Conservation (phyloP, 2,113 vertebrate genomes). For the Rhinopithecus roxellana region DNA sequence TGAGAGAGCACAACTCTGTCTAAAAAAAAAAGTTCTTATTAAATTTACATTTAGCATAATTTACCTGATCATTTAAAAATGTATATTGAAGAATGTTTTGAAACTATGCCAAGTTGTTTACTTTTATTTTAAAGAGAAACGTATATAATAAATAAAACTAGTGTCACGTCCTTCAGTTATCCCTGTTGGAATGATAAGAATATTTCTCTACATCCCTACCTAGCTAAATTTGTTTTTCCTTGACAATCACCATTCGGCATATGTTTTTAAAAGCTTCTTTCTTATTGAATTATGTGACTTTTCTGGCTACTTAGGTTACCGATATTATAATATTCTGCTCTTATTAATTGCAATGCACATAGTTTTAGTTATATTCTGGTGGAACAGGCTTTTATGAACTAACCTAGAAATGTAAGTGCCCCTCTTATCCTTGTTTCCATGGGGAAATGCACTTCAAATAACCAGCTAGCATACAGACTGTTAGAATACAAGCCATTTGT, state of each 20-base stretch:
- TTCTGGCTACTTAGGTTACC: not conserved
- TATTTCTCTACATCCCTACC: not conserved
- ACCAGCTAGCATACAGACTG: not conserved
- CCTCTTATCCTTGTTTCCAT: conserved; percentile 59
- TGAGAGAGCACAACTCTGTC: no score
- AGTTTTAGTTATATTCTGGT: not conserved
- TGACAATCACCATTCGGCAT: not conserved
- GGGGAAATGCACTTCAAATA: conserved; percentile 47
- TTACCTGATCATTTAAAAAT: not conserved
- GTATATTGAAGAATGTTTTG: conserved; percentile 9
- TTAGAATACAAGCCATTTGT: not conserved
- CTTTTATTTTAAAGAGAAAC: conserved; percentile 26
- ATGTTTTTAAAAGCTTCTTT: not conserved
- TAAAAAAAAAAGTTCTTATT: not conserved
- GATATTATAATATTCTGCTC: not conserved
- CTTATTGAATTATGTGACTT: conserved; percentile 5
- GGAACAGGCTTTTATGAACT: conserved; percentile 22
- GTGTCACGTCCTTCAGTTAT: not conserved
- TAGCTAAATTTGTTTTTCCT: conserved; percentile 4
- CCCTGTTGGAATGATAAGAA: not conserved
- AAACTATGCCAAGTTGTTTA: not conserved
- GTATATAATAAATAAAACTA: not conserved
- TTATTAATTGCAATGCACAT: not conserved
- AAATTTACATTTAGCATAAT: conserved; percentile 11
- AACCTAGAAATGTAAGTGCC: conserved; percentile 33